phyloP scores from a whole-genome alignment of 2,888 invertebrate species.

The Lottia scabra region DNA sequence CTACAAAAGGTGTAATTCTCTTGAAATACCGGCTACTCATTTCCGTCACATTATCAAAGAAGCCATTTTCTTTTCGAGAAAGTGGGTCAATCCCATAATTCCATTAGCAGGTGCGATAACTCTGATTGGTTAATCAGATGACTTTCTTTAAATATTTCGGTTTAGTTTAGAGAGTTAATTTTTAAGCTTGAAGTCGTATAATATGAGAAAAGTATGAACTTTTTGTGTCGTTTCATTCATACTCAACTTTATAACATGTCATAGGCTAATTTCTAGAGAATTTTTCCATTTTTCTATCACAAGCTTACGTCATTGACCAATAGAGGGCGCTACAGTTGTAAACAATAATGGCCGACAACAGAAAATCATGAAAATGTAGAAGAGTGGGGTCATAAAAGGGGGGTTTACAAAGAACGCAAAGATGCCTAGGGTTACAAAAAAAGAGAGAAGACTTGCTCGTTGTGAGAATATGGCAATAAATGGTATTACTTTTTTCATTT shows the following conservation, averaged over 20 bases:
- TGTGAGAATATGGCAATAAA: neutral
- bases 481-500: neutral
- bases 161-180: too few relatives aligned
- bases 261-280: too few relatives aligned
- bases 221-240: too few relatives aligned
- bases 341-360: neutral
- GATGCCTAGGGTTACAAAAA: neutral
- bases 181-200: too few relatives aligned
- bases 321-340: neutral
- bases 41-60: constrained; percentile 36
- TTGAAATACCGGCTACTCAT: constrained; percentile 21
- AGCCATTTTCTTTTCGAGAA: constrained; percentile 65
- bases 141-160: too few relatives aligned
- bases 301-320: neutral
- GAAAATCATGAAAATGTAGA: neutral
- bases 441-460: neutral
- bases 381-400: neutral
- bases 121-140: neutral
- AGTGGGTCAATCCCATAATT: constrained; percentile 68
- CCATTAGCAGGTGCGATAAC: constrained; percentile 27
- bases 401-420: neutral
- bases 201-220: too few relatives aligned
- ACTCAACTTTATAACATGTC: too few relatives aligned
- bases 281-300: too few relatives aligned
- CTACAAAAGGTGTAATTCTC: constrained; percentile 10